Evolutionary conservation across 2,113 vertebrate species (phyloP).

Genomic region (Rallus limicola): DNA sequence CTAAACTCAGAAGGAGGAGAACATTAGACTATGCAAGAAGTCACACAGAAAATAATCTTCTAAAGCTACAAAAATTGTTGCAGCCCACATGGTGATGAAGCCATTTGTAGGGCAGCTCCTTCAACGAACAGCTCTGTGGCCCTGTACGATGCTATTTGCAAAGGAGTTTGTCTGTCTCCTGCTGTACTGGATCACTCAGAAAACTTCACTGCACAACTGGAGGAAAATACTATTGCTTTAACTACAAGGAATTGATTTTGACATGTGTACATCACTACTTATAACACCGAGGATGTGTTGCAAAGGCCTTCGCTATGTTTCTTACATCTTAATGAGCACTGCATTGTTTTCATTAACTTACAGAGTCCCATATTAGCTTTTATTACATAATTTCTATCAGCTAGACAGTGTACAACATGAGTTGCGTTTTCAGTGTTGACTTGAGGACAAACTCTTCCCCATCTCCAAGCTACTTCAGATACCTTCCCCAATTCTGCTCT

Average conservation of each 20-base stretch:
- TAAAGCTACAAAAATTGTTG: not conserved
- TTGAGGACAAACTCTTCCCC: not conserved
- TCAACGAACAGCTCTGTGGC: accelerated
- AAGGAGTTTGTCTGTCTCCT: not conserved
- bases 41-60: not conserved
- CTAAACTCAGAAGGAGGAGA: not conserved
- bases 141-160: not conserved
- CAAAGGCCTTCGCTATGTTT: not conserved
- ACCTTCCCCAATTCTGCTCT: not conserved
- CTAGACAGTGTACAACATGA: not conserved
- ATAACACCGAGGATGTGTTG: not conserved
- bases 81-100: not conserved
- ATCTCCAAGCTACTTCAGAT: not conserved
- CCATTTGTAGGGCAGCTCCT: not conserved
- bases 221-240: not conserved
- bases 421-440: not conserved
- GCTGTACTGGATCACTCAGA: not conserved
- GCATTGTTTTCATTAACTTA: not conserved
- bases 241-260: not conserved
- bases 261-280: not conserved
- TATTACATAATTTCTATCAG: not conserved
- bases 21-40: not conserved
- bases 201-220: not conserved
- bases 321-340: not conserved
- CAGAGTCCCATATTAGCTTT: not conserved